Percentiles rank a stretch among this genome's conserved stretches.
phyloP scores from a whole-genome alignment of 2,888 invertebrate species.

The Anorthoa munda region DNA sequence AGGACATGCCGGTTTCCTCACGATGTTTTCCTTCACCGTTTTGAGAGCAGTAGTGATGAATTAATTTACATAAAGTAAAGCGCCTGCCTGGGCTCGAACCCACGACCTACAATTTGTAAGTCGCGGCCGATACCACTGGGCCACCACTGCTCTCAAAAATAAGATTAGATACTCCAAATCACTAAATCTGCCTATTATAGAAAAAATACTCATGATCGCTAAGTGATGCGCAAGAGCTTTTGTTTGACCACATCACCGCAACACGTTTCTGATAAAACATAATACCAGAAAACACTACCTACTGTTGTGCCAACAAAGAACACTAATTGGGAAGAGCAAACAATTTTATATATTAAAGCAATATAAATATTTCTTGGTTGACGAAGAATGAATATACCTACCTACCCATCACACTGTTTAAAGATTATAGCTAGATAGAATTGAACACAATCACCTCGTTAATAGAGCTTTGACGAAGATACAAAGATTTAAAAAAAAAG shows the following conservation, averaged over 20 bases:
- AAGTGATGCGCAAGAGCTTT: not conserved
- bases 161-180: no score
- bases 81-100: no score
- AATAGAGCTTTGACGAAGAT: not conserved
- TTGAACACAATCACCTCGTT: constrained; percentile 35
- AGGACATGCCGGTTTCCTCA: no score
- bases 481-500: not conserved
- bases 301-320: constrained; percentile 1
- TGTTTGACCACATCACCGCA: not conserved
- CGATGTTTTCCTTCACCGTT: no score
- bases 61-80: no score
- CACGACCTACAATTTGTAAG: no score
- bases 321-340: constrained; percentile 6
- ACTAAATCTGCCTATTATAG: no score
- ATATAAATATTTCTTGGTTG: not conserved
- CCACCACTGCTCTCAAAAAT: no score
- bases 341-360: not conserved
- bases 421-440: not conserved
- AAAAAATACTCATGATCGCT: not conserved
- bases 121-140: no score
- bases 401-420: not conserved
- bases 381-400: not conserved
- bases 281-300: not conserved
- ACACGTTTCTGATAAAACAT: not conserved
- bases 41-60: no score